Conservation (phyloP, 2,113 vertebrate genomes). For the Pachycephala philippinensis region DNA sequence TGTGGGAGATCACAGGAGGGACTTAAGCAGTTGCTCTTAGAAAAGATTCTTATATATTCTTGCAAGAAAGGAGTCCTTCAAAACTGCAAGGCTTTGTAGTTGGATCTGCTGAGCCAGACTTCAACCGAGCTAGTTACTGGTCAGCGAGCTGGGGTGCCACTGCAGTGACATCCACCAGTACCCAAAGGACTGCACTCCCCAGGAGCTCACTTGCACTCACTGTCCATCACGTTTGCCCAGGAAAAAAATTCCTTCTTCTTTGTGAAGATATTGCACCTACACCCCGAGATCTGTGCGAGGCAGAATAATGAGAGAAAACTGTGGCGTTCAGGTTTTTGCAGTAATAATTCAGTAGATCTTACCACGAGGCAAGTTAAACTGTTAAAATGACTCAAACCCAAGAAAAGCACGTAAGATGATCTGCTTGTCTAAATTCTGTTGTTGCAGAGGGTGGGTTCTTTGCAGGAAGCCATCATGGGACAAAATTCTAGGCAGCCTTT, state of each 20-base stretch:
- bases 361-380: neutral
- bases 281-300: neutral
- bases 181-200: neutral
- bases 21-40: conserved; percentile 1
- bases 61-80: conserved; percentile 31
- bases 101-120: conserved; percentile 13
- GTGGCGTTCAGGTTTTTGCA: neutral
- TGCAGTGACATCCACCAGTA: neutral
- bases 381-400: neutral
- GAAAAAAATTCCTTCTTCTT: neutral
- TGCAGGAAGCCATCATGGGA: neutral
- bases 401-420: neutral
- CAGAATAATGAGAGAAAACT: neutral
- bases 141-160: conserved; percentile 22
- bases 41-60: conserved; percentile 42
- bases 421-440: neutral
- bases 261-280: neutral
- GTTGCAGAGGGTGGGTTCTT: neutral
- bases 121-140: conserved; percentile 32
- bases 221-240: neutral
- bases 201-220: neutral
- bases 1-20: conserved; percentile 53
- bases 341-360: neutral
- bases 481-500: neutral
- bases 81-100: conserved; percentile 35